Conservation (phyloP, 2,113 vertebrate genomes). For the Aythya baeri region DNA sequence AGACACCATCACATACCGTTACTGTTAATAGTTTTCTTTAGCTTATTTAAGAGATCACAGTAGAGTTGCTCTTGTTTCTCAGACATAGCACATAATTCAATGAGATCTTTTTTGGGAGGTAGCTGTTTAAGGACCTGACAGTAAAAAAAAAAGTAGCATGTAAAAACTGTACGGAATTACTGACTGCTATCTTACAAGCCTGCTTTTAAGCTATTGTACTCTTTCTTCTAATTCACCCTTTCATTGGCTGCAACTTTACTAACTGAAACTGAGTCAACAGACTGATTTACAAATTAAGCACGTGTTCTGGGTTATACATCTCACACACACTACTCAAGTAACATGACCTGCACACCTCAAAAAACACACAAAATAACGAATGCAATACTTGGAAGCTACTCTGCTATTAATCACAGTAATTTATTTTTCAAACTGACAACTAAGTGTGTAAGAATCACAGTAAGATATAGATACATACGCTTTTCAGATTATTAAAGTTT, state of each 20-base stretch:
- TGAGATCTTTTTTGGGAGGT: constrained; percentile 87
- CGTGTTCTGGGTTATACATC: neutral
- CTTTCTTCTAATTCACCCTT: neutral
- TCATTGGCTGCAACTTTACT: neutral
- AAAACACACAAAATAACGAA: neutral
- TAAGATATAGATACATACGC: neutral
- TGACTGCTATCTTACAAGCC: neutral
- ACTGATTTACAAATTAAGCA: neutral
- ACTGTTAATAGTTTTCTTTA: constrained; percentile 81
- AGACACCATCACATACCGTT: constrained; percentile 68
- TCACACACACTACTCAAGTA: neutral
- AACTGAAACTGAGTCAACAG: neutral
- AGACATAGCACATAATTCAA: constrained; percentile 90
- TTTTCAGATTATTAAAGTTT: neutral
- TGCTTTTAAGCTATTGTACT: neutral
- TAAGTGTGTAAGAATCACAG: neutral
- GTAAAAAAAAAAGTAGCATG: neutral
- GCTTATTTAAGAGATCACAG: constrained; percentile 80
- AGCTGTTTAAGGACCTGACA: constrained; percentile 92
- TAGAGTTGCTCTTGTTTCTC: constrained; percentile 90
- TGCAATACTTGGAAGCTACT: neutral
- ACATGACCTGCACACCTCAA: neutral
- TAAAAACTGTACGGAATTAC: neutral
- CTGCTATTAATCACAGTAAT: neutral
- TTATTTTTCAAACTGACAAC: neutral